A percentile compares a stretch with the other conserved stretches of the same genome.
Evolutionary conservation across 2,113 vertebrate genomes (phyloP).

Genomic region (Dunckerocampus dactyliophorus): DNA sequence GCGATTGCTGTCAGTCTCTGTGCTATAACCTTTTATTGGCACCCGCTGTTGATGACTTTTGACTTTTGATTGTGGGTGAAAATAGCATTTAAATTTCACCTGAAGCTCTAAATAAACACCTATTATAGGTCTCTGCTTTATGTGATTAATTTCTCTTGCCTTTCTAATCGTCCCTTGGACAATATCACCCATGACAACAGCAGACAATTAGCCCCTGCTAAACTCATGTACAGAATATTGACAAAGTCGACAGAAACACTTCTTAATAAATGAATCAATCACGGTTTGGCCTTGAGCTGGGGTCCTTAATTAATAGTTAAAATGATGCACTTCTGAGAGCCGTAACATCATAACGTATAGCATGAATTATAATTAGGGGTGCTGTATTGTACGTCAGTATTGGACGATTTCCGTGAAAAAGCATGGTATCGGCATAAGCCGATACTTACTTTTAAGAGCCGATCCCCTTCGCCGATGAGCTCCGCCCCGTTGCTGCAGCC

Average conservation of each 20-base stretch:
- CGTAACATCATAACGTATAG: neutral
- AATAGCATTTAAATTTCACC: neutral
- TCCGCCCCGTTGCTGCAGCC: too few species aligned
- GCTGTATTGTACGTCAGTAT: too few species aligned
- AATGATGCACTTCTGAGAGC: neutral
- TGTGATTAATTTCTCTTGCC: slow-evolving; percentile 11
- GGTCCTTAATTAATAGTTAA: neutral
- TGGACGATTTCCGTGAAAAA: too few species aligned
- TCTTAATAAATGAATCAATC: neutral
- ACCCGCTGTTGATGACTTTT: slow-evolving; percentile 20
- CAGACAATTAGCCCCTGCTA: slow-evolving; percentile 12
- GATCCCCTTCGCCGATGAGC: too few species aligned
- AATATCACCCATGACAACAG: neutral
- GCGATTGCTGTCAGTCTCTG: slow-evolving; percentile 16
- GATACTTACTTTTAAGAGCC: too few species aligned
- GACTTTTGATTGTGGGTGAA: neutral
- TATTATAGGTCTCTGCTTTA: neutral
- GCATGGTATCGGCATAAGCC: too few species aligned
- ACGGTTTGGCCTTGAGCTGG: neutral
- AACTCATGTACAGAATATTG: neutral
- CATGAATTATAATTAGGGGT: neutral
- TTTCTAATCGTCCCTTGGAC: slow-evolving; percentile 12
- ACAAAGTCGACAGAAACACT: neutral
- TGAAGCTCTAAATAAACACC: slow-evolving; percentile 4
- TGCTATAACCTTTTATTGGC: slow-evolving; percentile 17